Conservation (phyloP, 2,113 vertebrate species). For the Picathartes gymnocephalus region DNA sequence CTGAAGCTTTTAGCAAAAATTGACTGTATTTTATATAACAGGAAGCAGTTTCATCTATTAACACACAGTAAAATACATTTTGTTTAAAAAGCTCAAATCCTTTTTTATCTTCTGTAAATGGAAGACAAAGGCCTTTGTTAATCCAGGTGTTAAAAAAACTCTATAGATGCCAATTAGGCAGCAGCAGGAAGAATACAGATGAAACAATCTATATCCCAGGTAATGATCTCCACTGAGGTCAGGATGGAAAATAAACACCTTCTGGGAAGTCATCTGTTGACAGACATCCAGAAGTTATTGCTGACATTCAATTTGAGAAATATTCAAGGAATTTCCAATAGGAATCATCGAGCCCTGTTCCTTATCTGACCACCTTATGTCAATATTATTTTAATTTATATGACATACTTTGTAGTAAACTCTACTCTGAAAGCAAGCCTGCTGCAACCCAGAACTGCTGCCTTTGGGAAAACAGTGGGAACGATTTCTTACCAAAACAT, state of each 20-base stretch:
- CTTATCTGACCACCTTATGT: not conserved
- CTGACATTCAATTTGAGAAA: not conserved
- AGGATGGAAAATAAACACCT: not conserved
- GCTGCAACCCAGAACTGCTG: not conserved
- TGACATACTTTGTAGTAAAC: not conserved
- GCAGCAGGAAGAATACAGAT: not conserved
- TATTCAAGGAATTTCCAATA: not conserved
- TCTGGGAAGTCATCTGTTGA: not conserved
- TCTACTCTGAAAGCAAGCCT: not conserved
- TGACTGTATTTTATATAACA: not conserved
- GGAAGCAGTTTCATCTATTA: not conserved
- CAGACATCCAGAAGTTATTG: not conserved
- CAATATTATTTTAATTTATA: not conserved
- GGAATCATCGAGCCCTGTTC: not conserved
- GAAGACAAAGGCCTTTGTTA: conserved; percentile 4
- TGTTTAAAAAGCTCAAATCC: conserved; percentile 13
- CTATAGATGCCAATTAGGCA: not conserved
- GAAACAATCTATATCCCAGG: not conserved
- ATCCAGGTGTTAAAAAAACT: conserved; percentile 26
- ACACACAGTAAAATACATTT: not conserved
- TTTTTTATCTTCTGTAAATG: conserved; percentile 4
- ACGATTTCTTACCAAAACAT: conserved; percentile 20
- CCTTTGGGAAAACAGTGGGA: not conserved
- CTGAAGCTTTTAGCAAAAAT: not conserved
- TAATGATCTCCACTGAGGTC: not conserved